Evolutionary conservation across 2,888 invertebrate species (phyloP), one percentile per base, ranked within the genome.

Genomic region (Ectemnius cavifrons): DNA sequence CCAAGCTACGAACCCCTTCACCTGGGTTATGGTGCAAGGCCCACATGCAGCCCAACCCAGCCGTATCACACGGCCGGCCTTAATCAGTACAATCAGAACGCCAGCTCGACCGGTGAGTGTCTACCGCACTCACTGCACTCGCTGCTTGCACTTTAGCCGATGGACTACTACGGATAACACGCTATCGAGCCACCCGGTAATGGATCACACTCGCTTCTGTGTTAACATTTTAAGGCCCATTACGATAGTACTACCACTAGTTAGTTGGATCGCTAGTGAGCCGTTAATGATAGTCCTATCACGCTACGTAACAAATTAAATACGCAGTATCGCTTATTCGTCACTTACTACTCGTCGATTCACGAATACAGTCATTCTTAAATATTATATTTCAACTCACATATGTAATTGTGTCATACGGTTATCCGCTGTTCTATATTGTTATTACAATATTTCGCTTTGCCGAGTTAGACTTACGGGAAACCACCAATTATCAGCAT

Each of bases 11-110:
- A 93, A 81, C 90, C 93, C n/a, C 92, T 93, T 27, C 89, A 90
- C 80, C 86, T 92, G 37, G 92, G 93, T 20, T 93, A 92, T 84
- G 93, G 93, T 2, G 91, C 93, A 4, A 92, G 95, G 67, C 94
- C 94, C 57, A 93, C 93, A 87, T 95, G 91, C 93, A 95, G 92
- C 91, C 95, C 92, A 89, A 94, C 93, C 81, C 95, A 94, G 89
- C 94, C 94, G 49, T 94, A 94, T 91, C 94, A 94, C 89, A 82
- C 86, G 63, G 84, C 84, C 78, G 91, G 92, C 70, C 87, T 90
- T 84, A 90, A 91, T 79, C 90, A 90, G 85, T 90, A 90, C 88
- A 90, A 90, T 85, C 91, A 90, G 85, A 90, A 90, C 85, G 87
- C 89, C 89, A 89, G 90, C 87, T 89, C 89, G 88, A 91, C 91